Evolutionary conservation across 2,797 vertebrate genomes (phyloP), one percentile per base, ranked within the genome.

Genomic region (Sandelia bainsii): DNA sequence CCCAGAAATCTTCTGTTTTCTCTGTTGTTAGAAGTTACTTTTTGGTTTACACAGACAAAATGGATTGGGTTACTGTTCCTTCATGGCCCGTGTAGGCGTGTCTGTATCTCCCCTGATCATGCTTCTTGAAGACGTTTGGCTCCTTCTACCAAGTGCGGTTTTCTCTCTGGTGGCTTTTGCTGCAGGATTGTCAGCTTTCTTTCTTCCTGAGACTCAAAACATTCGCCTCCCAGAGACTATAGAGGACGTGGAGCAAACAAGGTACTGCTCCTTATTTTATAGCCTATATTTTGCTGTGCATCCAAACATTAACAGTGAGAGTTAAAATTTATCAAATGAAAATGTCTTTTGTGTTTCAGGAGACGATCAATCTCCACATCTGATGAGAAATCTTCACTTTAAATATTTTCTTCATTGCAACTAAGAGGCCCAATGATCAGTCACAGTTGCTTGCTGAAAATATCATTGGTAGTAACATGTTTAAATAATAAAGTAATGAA

Each of bases 41-140:
- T 57, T 62, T 22, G 17, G 5, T 17, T 59, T 57, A 19, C 9
- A 34, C 70, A 93, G 93, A 74, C 93, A 94, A 80, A 94, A 90
- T 50, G 91, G 93, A 44, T 22, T 94, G 49, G 93, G 94, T 42
- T 93, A 73, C 71, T 64, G 86, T 54, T 93, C 90, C 23, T 83
- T 87, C 52, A 44, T 92, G 12, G 91, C 56, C 6, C 90, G 91
- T 37, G 0, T 87, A 2, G 93, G 91, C 0, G 92, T 92, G 37
- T 77, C 92, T 12, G 0, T 92, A 2, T 84, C 90, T 3, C 92
- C 92, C 1, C 66, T 93, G 40, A 85, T 93, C 50, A 70, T 84
- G 13, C 64, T 93, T 19, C 72, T 92, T 29, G 89, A 91, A 5
- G 93, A 93, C 7, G 46, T 86, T 5, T 93, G 92, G 92, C 44